Percentiles rank a stretch among this genome's conserved stretches.
Conservation (phyloP, 2,888 invertebrate genomes). For the Steinernema hermaphroditum region DNA sequence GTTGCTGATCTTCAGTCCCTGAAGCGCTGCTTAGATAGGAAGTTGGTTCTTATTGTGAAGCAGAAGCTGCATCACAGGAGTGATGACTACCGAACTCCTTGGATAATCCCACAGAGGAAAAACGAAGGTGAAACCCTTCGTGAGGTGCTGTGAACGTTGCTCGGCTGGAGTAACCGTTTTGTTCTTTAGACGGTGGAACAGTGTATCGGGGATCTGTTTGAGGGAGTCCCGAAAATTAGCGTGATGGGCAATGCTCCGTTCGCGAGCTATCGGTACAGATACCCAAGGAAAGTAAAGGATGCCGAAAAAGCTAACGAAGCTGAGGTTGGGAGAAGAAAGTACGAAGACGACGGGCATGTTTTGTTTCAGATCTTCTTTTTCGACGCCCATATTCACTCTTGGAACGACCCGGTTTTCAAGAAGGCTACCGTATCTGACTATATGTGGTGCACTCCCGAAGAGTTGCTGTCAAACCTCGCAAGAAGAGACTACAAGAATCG, state of each 20-base stretch:
- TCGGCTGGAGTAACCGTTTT: background rate
- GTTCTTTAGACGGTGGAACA: constrained; percentile 56
- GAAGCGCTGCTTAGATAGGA: constrained; percentile 47
- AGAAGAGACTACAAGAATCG: constrained; percentile 42
- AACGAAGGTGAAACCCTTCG: constrained; percentile 35
- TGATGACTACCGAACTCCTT: constrained; percentile 48
- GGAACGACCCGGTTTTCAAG: constrained; percentile 44
- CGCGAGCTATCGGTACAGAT: constrained; percentile 49
- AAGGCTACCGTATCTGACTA: constrained; percentile 48
- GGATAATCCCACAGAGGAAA: constrained; percentile 60
- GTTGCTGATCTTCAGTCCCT: constrained; percentile 41
- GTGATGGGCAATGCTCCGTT: constrained; percentile 61
- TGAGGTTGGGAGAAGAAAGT: too few species aligned
- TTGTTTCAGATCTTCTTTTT: constrained; percentile 57
- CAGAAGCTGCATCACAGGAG: constrained; percentile 46
- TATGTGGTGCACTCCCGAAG: constrained; percentile 54
- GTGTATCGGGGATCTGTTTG: constrained; percentile 51
- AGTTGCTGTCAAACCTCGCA: constrained; percentile 46
- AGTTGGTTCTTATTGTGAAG: constrained; percentile 57
- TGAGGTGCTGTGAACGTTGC: background rate
- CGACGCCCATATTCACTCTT: constrained; percentile 38
- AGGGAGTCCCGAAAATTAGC: constrained; percentile 39
- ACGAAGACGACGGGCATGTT: too few species aligned
- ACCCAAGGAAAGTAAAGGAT: constrained; percentile 37
- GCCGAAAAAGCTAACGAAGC: constrained; percentile 33